Conservation (phyloP, 2,113 vertebrate species). For the Himantopus leucocephalus region DNA sequence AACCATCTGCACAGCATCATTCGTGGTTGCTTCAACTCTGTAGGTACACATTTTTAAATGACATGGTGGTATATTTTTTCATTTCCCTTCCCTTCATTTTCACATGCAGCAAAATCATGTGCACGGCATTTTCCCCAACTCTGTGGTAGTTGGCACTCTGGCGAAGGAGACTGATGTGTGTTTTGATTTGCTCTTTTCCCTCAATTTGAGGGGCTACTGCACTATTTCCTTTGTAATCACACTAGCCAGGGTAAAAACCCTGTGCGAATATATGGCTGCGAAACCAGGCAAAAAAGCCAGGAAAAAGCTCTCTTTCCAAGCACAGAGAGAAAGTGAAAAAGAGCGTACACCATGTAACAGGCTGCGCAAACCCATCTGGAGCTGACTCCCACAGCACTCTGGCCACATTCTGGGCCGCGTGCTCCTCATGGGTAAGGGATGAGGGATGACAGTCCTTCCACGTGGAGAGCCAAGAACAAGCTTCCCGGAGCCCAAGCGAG, state of each 20-base stretch:
- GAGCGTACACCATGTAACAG: not conserved
- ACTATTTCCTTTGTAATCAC: not conserved
- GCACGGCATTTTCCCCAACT: not conserved
- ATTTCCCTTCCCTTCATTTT: conserved; percentile 34
- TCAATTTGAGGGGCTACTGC: not conserved
- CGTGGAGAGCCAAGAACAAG: not conserved
- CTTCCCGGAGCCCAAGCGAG: not conserved
- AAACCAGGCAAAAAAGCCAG: not conserved
- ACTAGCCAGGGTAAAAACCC: not conserved
- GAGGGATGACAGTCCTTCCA: not conserved
- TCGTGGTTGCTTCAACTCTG: conserved; percentile 49
- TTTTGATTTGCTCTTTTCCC: conserved; percentile 17
- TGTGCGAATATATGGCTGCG: not conserved
- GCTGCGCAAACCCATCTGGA: not conserved
- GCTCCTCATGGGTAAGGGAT: not conserved
- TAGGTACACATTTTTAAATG: conserved; percentile 31
- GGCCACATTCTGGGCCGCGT: not conserved
- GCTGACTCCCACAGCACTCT: not conserved
- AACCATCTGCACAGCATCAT: conserved; percentile 34
- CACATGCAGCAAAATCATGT: not conserved
- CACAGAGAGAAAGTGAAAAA: not conserved
- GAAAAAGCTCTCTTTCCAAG: not conserved
- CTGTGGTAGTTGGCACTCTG: not conserved
- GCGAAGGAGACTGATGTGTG: not conserved
- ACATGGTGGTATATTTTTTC: conserved; percentile 6